Percentiles rank a stretch among this genome's conserved stretches.
These are phyloP conservation scores for Helicorthomorpha holstii DNA, from an alignment of 1,140 invertebrate genomes.

Conservation along the genomic window DNA sequence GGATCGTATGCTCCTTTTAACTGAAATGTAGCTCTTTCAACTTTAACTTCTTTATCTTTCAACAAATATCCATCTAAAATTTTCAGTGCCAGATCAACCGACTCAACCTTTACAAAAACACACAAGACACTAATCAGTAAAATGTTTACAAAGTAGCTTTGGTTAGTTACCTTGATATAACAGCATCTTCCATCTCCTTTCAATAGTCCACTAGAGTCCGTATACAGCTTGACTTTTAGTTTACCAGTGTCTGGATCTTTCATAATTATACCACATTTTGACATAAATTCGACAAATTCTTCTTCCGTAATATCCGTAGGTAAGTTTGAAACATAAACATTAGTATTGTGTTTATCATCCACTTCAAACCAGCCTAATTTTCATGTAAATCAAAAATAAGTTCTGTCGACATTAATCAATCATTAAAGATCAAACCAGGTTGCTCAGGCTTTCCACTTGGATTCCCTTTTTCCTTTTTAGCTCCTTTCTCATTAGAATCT, in stretches of 20 bases:
- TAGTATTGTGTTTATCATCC: constrained; percentile 81
- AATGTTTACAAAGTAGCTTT: neutral
- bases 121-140: too few species aligned
- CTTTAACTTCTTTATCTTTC: constrained; percentile 59
- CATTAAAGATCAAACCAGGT: neutral
- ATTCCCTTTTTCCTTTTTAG: constrained; percentile 23
- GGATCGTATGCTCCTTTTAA: constrained; percentile 93
- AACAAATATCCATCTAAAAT: constrained; percentile 66
- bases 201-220: constrained; percentile 59
- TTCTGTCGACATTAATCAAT: constrained; percentile 12
- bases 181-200: constrained; percentile 96
- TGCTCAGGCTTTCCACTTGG: constrained; percentile 17
- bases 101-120: constrained; percentile 55
- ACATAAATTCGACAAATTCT: constrained; percentile 77
- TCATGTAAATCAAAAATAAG: neutral
- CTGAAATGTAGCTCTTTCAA: constrained; percentile 86
- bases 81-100: constrained; percentile 79
- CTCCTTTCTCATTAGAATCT: constrained; percentile 26
- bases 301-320: constrained; percentile 77
- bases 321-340: constrained; percentile 90
- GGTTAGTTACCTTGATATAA: constrained; percentile 66
- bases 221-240: constrained; percentile 90
- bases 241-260: constrained; percentile 62
- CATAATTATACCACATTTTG: constrained; percentile 91
- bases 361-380: constrained; percentile 73